Percentiles rank a stretch among this genome's conserved stretches.
Evolutionary conservation across 1,140 invertebrate species (phyloP).

Genomic region (Oscheius sp.): DNA sequence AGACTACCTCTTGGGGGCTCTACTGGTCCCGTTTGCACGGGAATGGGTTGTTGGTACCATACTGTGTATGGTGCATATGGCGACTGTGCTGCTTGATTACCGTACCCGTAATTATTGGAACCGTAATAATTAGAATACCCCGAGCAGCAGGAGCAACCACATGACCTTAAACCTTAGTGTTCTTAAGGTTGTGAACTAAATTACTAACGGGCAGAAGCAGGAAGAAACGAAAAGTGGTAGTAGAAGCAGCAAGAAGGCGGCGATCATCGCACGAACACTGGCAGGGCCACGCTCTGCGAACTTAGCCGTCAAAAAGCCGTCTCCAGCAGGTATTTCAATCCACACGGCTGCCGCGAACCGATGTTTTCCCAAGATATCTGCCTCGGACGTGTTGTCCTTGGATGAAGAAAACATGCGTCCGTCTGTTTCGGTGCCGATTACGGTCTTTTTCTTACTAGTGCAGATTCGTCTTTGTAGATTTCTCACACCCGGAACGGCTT

Average conservation of each 20-base stretch:
- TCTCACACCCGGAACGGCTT: too few species aligned
- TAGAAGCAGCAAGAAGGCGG: not conserved
- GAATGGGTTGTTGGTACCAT: not conserved
- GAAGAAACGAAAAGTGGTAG: not conserved
- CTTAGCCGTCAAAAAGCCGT: not conserved
- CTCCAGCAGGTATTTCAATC: conserved; percentile 7
- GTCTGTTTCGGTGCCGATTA: too few species aligned
- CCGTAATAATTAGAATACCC: not conserved
- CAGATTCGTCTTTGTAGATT: too few species aligned
- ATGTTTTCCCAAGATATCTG: conserved; percentile 8
- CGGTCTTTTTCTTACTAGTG: too few species aligned
- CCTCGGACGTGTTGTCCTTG: not conserved
- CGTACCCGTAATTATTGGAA: not conserved
- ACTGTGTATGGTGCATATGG: not conserved
- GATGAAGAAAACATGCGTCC: too few species aligned
- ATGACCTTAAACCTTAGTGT: not conserved
- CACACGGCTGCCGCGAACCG: not conserved
- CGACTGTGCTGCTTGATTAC: too few species aligned
- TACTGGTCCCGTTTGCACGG: not conserved
- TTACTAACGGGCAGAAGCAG: not conserved
- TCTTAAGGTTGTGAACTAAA: not conserved
- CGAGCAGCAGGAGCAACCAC: not conserved
- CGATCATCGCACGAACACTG: not conserved
- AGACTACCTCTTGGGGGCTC: not conserved
- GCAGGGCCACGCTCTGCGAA: not conserved